Evolutionary conservation across 2,888 invertebrate species (phyloP).

Genomic region (Asteroscopus sphinx): DNA sequence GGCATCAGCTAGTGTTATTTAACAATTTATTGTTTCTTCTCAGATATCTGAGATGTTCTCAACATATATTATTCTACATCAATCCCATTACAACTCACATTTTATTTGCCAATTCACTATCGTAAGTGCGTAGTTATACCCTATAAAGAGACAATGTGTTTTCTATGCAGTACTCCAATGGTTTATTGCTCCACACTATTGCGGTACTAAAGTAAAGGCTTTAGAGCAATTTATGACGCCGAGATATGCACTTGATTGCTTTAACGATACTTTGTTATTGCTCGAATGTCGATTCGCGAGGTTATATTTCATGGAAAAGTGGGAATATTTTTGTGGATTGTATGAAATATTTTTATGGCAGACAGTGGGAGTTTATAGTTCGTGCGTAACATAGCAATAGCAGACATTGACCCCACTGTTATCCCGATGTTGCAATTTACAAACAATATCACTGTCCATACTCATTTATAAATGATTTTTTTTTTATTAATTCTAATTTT

Average conservation of each 20-base stretch:
- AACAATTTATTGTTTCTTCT: neutral
- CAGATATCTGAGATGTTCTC: neutral
- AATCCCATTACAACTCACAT: conserved; percentile 24
- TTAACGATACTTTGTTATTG: conserved; percentile 31
- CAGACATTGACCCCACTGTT: too few relatives aligned
- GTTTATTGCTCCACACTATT: conserved; percentile 42
- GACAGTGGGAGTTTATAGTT: neutral
- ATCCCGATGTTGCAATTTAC: too few relatives aligned
- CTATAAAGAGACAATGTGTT: conserved; percentile 46
- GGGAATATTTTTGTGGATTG: conserved; percentile 9
- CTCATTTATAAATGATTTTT: too few relatives aligned
- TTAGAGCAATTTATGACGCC: conserved; percentile 41
- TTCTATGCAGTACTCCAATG: conserved; percentile 30
- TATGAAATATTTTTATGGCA: conserved; percentile 22
- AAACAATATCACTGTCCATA: too few relatives aligned
- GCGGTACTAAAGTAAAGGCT: conserved; percentile 39
- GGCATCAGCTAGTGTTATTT: too few relatives aligned
- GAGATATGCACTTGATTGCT: conserved; percentile 43
- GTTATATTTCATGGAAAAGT: conserved; percentile 31
- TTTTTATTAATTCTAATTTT: too few relatives aligned
- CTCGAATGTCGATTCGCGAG: conserved; percentile 13
- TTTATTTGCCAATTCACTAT: conserved; percentile 42
- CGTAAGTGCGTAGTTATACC: conserved; percentile 13
- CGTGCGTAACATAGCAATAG: too few relatives aligned
- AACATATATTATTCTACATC: conserved; percentile 14